These are phyloP conservation scores for Pachyramphus minor DNA, from an alignment of 2,113 vertebrate genomes.

Conservation along the genomic window DNA sequence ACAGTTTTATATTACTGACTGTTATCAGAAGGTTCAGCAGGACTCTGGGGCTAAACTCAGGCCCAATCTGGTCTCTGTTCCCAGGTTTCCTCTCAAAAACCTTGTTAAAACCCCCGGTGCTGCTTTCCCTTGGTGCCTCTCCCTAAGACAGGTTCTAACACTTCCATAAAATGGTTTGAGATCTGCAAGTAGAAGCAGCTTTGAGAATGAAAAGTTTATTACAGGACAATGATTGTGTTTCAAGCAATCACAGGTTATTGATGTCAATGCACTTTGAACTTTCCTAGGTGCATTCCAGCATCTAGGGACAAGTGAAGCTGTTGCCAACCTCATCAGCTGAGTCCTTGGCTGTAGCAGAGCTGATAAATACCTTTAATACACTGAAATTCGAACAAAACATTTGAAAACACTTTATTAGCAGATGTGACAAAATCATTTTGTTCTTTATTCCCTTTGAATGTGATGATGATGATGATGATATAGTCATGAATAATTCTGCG, in stretches of 20 bases:
- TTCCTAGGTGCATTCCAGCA: neutral
- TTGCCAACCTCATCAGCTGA: neutral
- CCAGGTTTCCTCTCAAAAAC: neutral
- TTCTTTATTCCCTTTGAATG: neutral
- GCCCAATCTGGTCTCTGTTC: fast-evolving
- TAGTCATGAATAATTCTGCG: neutral
- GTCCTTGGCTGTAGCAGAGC: neutral
- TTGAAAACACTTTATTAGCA: neutral
- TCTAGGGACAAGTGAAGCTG: neutral
- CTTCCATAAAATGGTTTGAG: neutral
- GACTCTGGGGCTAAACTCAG: neutral
- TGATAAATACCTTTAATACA: neutral
- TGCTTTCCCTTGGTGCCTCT: neutral
- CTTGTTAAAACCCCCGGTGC: neutral
- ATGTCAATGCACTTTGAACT: neutral
- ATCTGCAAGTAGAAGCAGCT: neutral
- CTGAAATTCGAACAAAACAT: neutral
- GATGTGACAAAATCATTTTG: neutral
- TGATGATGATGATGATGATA: neutral
- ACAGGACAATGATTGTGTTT: neutral
- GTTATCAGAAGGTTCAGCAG: neutral
- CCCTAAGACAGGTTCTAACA: fast-evolving
- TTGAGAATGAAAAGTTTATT: neutral
- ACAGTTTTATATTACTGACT: fast-evolving
- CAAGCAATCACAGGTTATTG: neutral